Percentiles rank a stretch among this genome's conserved stretches.
phyloP scores from a whole-genome alignment of 2,113 vertebrate species.

The Chaetura pelagica region DNA sequence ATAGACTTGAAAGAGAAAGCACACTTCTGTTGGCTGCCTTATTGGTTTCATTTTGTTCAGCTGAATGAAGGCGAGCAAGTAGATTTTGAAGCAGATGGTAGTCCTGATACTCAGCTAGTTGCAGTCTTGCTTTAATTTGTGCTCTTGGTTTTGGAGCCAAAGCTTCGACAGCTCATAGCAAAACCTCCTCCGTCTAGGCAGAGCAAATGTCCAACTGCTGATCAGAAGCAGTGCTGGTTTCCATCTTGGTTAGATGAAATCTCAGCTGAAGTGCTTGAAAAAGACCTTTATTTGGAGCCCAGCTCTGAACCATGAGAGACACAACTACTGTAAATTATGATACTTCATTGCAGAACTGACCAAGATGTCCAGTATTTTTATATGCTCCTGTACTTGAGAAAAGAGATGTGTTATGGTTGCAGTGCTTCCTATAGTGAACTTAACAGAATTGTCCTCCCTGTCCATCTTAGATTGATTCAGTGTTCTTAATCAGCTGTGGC shows the following conservation, averaged over 20 bases:
- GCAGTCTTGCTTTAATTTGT: background rate
- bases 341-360: background rate
- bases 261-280: background rate
- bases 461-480: background rate
- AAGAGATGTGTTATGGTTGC: background rate
- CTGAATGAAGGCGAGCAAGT: background rate
- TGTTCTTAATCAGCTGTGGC: background rate
- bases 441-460: background rate
- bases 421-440: background rate
- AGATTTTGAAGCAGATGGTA: background rate
- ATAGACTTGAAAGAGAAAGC: background rate
- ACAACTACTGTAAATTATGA: accelerated
- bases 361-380: background rate
- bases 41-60: background rate
- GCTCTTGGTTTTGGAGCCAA: background rate
- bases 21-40: background rate
- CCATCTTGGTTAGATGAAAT: background rate
- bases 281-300: background rate
- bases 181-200: background rate
- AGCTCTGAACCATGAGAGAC: background rate
- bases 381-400: background rate
- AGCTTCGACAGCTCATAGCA: background rate
- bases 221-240: background rate
- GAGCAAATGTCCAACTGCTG: background rate
- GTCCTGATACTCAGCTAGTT: background rate